A percentile compares a stretch with the other conserved stretches of the same genome.
These are phyloP conservation scores for Coryphaenoides rupestris DNA, from an alignment of 2,113 vertebrate genomes.

Conservation along the genomic window DNA sequence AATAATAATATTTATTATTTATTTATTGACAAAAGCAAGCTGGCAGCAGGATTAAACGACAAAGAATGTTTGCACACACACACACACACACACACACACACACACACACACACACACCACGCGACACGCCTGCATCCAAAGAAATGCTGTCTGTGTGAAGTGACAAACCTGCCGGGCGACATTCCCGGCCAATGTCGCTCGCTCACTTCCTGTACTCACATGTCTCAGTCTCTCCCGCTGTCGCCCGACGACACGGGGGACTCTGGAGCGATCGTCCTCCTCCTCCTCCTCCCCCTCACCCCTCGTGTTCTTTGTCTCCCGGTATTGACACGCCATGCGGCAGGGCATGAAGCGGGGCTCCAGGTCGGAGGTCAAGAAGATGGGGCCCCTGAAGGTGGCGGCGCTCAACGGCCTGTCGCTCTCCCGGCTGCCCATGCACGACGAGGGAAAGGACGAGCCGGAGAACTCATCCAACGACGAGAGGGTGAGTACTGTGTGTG, in stretches of 20 bases:
- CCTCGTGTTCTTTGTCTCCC: too few relatives aligned
- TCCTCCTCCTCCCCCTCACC: too few relatives aligned
- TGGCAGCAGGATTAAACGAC: too few relatives aligned
- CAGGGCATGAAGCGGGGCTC: slow-evolving; percentile 91
- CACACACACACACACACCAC: too few relatives aligned
- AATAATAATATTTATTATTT: too few relatives aligned
- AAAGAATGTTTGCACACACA: neutral
- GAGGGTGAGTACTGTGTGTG: too few relatives aligned
- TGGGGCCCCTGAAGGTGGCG: slow-evolving; percentile 87
- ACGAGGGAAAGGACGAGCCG: slow-evolving; percentile 82
- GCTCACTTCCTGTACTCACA: neutral
- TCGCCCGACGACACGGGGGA: too few relatives aligned
- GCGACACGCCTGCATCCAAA: slow-evolving; percentile 2
- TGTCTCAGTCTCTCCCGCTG: too few relatives aligned
- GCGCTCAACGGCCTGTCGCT: slow-evolving; percentile 87
- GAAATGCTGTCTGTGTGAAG: slow-evolving; percentile 26
- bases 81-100: too few relatives aligned
- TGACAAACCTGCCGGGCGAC: slow-evolving; percentile 44
- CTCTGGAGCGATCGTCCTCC: too few relatives aligned
- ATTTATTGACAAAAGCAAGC: too few relatives aligned
- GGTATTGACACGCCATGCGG: neutral
- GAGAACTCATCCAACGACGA: slow-evolving; percentile 88
- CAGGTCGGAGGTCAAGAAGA: slow-evolving; percentile 86
- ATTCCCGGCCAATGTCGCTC: slow-evolving; percentile 35
- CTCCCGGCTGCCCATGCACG: slow-evolving; percentile 79